A percentile compares a stretch with the other conserved stretches of the same genome.
Conservation (phyloP, 2,888 invertebrate genomes). For the Polyommatus icarus region DNA sequence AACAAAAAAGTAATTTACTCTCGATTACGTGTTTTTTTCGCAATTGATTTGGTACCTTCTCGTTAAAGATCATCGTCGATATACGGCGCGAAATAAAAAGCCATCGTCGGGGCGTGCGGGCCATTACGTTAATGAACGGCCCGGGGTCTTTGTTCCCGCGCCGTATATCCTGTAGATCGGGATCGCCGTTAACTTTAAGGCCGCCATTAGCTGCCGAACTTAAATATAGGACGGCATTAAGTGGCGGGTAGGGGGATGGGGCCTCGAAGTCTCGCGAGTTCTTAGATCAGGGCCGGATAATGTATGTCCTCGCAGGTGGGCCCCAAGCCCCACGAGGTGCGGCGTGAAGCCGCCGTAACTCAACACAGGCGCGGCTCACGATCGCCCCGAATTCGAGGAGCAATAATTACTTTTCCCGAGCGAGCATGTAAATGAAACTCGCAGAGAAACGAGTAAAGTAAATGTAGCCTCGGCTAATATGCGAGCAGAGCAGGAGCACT, state of each 20-base stretch:
- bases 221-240: conserved; percentile 15
- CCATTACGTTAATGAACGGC: conserved; percentile 4
- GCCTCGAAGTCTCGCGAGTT: neutral
- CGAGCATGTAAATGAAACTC: neutral
- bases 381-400: neutral
- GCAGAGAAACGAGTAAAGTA: neutral
- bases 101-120: neutral
- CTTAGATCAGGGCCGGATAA: neutral
- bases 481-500: neutral
- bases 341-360: neutral
- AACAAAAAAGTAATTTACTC: conserved; percentile 10
- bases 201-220: conserved; percentile 16
- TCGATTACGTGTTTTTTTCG: neutral
- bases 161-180: neutral
- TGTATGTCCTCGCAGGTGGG: neutral
- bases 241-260: neutral
- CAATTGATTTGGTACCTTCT: neutral
- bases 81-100: neutral
- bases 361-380: neutral
- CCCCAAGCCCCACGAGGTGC: neutral
- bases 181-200: conserved; percentile 21
- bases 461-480: neutral
- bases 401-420: conserved; percentile 9
- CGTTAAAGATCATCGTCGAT: neutral
- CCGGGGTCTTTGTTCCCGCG: neutral